These are phyloP conservation scores for Typhlichthys eigenmanni DNA, from an alignment of 2,797 vertebrate species.

Conservation along the genomic window DNA sequence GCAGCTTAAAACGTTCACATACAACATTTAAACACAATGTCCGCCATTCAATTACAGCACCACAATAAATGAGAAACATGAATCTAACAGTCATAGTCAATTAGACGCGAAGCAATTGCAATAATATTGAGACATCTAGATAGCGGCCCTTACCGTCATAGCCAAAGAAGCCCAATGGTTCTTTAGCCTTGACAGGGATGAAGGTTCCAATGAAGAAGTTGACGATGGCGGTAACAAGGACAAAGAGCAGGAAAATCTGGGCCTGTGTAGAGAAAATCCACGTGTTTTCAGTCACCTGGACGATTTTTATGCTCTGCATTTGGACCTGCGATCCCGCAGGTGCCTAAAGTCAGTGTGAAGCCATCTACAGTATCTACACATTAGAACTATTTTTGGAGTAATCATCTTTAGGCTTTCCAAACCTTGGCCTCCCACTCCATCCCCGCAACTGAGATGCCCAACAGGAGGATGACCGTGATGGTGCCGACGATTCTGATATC, in stretches of 20 bases:
- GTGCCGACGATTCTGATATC: conserved; percentile 94
- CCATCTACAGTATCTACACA: not conserved
- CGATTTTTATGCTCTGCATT: no score
- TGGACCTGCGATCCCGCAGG: no score
- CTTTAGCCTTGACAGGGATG: conserved; percentile 86
- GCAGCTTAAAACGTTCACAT: no score
- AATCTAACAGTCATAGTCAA: no score
- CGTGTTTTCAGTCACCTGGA: not conserved
- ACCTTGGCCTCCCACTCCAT: conserved; percentile 99
- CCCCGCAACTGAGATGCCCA: conserved; percentile 95
- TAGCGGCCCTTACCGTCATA: conserved; percentile 82
- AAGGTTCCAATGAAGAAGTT: conserved; percentile 94
- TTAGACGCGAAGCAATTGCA: no score
- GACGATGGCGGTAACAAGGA: conserved; percentile 88
- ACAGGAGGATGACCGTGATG: conserved; percentile 89
- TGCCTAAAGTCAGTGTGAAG: no score
- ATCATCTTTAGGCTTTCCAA: conserved; percentile 20
- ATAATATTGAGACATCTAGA: not conserved
- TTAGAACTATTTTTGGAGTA: not conserved
- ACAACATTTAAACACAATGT: no score
- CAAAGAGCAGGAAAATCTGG: conserved; percentile 92
- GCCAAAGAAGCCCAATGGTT: conserved; percentile 86
- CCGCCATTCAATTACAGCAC: no score
- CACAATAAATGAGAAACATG: no score
- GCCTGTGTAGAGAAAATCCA: conserved; percentile 76